A percentile compares a stretch with the other conserved stretches of the same genome.
These are phyloP conservation scores for Ephydatia muelleri DNA, from an alignment of 37 sponge, comb jelly and placozoan species.

Conservation along the genomic window DNA sequence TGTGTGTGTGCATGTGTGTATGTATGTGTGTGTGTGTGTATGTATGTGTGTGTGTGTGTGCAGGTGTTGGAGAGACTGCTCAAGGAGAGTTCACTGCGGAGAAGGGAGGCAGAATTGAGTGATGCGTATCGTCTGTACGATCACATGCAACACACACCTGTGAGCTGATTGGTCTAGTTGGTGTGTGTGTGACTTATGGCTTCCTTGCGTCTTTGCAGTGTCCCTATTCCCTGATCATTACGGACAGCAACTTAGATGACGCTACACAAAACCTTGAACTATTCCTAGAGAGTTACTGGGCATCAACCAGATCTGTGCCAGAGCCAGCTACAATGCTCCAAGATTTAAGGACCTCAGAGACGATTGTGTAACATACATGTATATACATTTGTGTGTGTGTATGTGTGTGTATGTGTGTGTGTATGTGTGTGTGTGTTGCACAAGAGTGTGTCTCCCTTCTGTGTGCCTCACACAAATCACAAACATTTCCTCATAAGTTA, in stretches of 20 bases:
- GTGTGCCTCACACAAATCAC: too few species aligned
- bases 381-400: not conserved
- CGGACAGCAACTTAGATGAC: conserved; percentile 60
- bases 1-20: conserved; percentile 23
- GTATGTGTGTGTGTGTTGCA: too few species aligned
- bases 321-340: not conserved
- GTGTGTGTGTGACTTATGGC: not conserved
- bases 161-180: not conserved
- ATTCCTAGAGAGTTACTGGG: conserved; percentile 73
- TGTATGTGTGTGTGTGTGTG: conserved; percentile 33
- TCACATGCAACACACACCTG: not conserved
- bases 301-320: conserved; percentile 39
- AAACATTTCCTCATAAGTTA: too few species aligned
- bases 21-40: conserved; percentile 51
- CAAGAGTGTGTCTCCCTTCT: too few species aligned
- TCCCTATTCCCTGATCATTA: conserved; percentile 37
- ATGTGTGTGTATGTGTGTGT: not conserved
- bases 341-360: not conserved
- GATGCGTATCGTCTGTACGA: conserved; percentile 7
- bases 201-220: not conserved
- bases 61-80: conserved; percentile 37
- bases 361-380: not conserved
- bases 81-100: conserved; percentile 8
- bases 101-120: not conserved
- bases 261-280: conserved; percentile 58